Evolutionary conservation across 2,113 vertebrate species (phyloP).

Genomic region (Pantherophis guttatus): DNA sequence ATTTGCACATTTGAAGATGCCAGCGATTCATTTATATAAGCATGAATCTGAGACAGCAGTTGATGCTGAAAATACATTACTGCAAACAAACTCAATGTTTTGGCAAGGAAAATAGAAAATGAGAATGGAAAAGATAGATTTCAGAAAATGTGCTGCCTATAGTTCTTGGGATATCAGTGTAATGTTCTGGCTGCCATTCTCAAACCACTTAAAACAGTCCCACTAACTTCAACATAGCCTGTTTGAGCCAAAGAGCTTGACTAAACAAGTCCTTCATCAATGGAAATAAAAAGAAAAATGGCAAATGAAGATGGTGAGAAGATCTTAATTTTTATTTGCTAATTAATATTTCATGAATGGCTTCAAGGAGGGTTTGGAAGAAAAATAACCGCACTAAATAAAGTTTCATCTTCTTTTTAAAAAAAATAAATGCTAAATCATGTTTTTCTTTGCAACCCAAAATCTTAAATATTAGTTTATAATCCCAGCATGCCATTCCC

Average conservation of each 20-base stretch:
- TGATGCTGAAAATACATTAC: background rate
- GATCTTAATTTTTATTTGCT: background rate
- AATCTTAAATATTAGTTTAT: background rate
- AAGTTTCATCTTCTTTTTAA: background rate
- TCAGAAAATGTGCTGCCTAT: accelerated
- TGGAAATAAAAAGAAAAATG: background rate
- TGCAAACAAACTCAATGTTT: background rate
- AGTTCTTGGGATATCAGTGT: background rate
- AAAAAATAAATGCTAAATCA: background rate
- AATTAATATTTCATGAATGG: background rate
- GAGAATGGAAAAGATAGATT: background rate
- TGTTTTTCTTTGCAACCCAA: background rate
- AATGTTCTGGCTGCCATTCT: background rate
- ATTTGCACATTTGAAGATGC: conserved; percentile 16
- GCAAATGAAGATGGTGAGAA: background rate
- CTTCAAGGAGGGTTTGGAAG: background rate
- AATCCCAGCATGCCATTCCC: background rate
- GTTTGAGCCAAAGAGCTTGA: background rate
- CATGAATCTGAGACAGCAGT: background rate
- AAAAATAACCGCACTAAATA: background rate
- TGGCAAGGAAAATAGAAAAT: background rate
- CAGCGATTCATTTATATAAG: conserved; percentile 4
- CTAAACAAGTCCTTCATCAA: background rate
- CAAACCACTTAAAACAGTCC: background rate
- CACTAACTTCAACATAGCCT: background rate